A percentile compares a stretch with the other conserved stretches of the same genome.
These are phyloP conservation scores for Steromphala cineraria DNA, from an alignment of 2,888 invertebrate genomes.

Conservation along the genomic window DNA sequence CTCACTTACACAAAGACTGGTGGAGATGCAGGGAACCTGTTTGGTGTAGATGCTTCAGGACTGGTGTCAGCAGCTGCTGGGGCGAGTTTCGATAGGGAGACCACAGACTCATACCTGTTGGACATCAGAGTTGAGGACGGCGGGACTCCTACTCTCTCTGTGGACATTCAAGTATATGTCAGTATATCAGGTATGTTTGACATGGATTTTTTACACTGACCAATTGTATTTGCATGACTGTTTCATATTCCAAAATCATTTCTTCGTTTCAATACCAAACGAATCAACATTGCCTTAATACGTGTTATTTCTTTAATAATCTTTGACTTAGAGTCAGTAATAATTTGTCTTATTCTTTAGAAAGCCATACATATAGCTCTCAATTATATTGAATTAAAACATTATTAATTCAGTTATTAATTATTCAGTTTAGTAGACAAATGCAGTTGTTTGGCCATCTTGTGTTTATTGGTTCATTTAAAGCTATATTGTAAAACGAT, in stretches of 20 bases:
- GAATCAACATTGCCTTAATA: too few relatives aligned
- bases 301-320: too few relatives aligned
- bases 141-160: constrained; percentile 4
- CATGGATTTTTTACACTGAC: background rate
- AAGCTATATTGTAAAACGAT: too few relatives aligned
- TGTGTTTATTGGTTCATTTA: too few relatives aligned
- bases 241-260: background rate
- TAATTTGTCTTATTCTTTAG: too few relatives aligned
- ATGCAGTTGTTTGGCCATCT: too few relatives aligned
- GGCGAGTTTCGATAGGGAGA: constrained; percentile 48
- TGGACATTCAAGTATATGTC: constrained; percentile 23
- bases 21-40: constrained; percentile 29
- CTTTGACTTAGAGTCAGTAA: too few relatives aligned
- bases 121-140: constrained; percentile 34
- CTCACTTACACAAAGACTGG: constrained; percentile 32
- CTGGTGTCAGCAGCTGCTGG: constrained; percentile 34
- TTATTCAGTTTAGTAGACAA: too few relatives aligned
- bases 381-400: too few relatives aligned
- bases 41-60: constrained; percentile 36
- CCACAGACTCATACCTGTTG: constrained; percentile 38
- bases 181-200: constrained; percentile 22
- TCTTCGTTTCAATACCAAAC: too few relatives aligned
- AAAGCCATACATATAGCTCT: too few relatives aligned
- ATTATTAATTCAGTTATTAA: too few relatives aligned
- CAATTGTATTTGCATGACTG: background rate